Evolutionary conservation across 2,113 vertebrate genomes (phyloP), one percentile per base, ranked within the genome.

Genomic region (Gambusia holbrooki): DNA sequence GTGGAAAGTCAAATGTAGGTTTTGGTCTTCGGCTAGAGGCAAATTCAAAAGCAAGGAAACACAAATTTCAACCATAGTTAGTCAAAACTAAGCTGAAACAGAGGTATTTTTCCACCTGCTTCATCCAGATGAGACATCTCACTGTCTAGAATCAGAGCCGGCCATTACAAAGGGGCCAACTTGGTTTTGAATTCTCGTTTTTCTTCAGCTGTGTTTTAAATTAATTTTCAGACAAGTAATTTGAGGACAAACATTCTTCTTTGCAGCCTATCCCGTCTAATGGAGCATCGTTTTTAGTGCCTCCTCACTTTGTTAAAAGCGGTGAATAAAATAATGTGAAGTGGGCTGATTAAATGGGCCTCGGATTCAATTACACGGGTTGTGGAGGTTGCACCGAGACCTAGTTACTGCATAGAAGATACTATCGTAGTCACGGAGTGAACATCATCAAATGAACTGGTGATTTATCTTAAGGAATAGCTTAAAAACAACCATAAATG

Each of bases 321-420:
- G 27, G 45, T 65, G 13, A 65, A 35, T 65, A 73, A 35, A 29
- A 35, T n/a, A 10, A 13, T 63, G 29, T n/a, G 14, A 54, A n/a
- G 15, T 37, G 51, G 33, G 13, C 63, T 28, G 63, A 37, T 29
- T 66, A 5, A 65, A 33, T 42, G 17, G 70, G n/a, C n/a, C 25
- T 58, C n/a, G 22, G 48, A 70, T 58, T 70, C 48, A 70, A 58
- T 72, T 72, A 30, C 37, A 62, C 17, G 27, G 70, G 27, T 35
- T 32, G 7, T 15, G 40, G 40, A 65, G 51, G 62, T 30, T 33
- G 40, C 29, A 48, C 42, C n/a, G 40, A 64, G 28, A 62, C 40
- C 40, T 30, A 54, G 71, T 51, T 64, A 10, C 25, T 64, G 28
- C 10, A 19, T 19, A 33, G 13, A n/a, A 27, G 19, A 62, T 63